These are phyloP conservation scores for Cephus pulcher DNA, from an alignment of 2,888 invertebrate genomes.

Conservation along the genomic window DNA sequence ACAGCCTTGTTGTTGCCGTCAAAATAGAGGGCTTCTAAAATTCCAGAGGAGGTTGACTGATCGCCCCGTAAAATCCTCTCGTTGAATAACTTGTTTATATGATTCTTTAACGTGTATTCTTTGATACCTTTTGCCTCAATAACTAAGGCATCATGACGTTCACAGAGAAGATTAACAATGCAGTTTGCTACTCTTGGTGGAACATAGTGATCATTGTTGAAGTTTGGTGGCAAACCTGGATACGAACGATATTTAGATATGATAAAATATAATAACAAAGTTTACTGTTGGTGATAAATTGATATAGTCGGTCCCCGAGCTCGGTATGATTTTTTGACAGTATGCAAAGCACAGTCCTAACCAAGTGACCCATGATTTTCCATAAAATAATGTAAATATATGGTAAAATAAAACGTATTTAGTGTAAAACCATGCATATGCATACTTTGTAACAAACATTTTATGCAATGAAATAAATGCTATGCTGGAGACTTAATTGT, in stretches of 20 bases:
- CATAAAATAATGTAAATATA: no score
- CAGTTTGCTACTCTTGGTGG: constrained; percentile 80
- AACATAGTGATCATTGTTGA: constrained; percentile 71
- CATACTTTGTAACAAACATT: no score
- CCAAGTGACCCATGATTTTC: no score
- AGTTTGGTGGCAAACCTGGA: constrained; percentile 79
- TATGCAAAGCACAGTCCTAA: no score
- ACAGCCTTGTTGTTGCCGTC: constrained; percentile 88
- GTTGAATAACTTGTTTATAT: constrained; percentile 79
- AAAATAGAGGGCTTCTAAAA: constrained; percentile 84
- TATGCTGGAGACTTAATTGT: no score
- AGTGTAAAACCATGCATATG: no score
- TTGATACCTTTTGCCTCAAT: constrained; percentile 92
- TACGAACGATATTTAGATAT: constrained; percentile 4
- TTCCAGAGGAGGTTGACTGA: constrained; percentile 75
- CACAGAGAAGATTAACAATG: constrained; percentile 85
- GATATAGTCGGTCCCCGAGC: no score
- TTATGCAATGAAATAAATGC: no score
- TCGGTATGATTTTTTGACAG: no score
- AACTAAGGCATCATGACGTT: constrained; percentile 83
- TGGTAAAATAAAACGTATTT: no score
- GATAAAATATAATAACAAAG: neutral
- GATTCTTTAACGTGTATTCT: constrained; percentile 85
- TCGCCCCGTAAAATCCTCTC: constrained; percentile 83
- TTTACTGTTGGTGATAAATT: neutral